Conservation (phyloP, 2,113 vertebrate species). For the Oryzias javanicus region DNA sequence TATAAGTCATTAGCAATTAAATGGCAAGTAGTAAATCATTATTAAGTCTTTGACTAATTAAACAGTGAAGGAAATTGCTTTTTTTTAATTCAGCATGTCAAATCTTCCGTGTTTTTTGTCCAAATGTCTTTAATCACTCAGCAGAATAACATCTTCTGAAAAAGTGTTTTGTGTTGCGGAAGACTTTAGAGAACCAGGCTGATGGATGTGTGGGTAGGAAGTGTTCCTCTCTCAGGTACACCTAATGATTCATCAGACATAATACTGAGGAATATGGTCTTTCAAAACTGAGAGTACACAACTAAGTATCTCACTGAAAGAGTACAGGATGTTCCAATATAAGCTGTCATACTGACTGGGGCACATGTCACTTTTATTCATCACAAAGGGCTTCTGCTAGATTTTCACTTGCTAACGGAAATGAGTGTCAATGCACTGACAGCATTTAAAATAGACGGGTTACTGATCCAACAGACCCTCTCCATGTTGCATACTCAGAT, state of each 20-base stretch:
- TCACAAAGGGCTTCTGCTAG: too few relatives aligned
- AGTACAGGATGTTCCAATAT: slow-evolving; percentile 14
- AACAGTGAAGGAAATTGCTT: background rate
- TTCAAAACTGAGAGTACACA: slow-evolving; percentile 13
- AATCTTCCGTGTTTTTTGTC: background rate
- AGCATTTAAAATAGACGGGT: too few relatives aligned
- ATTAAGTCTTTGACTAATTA: background rate
- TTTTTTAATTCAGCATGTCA: background rate
- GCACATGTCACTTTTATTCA: too few relatives aligned
- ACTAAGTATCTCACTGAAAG: background rate
- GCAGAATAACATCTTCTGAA: background rate
- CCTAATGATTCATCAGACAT: slow-evolving; percentile 4
- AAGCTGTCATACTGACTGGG: too few relatives aligned
- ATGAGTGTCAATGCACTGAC: too few relatives aligned
- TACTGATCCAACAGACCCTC: too few relatives aligned
- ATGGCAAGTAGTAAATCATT: too few relatives aligned
- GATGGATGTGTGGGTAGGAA: slow-evolving; percentile 1
- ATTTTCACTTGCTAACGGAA: too few relatives aligned
- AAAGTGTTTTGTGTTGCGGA: background rate
- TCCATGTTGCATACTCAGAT: too few relatives aligned
- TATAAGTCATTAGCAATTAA: too few relatives aligned
- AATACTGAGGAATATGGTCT: slow-evolving; percentile 11
- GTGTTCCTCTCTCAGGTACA: slow-evolving; percentile 8
- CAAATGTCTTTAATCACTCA: background rate
- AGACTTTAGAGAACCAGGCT: background rate